These are phyloP conservation scores for Myotis pilosus DNA, from an alignment of 2,797 vertebrate species.

Conservation along the genomic window DNA sequence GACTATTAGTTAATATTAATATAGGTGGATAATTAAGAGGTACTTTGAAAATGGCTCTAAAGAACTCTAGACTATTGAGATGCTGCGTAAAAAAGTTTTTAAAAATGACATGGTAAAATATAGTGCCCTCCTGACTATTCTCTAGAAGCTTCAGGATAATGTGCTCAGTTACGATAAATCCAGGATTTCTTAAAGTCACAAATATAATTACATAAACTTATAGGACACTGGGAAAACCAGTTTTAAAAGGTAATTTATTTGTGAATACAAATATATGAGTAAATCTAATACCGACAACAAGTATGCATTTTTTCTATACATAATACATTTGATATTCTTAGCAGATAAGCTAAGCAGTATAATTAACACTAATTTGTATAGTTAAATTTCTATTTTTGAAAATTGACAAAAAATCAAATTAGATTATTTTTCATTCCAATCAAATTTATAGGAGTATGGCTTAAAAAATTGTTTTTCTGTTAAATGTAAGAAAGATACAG, in stretches of 20 bases:
- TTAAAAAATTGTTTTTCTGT: not conserved
- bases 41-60: conserved; percentile 16
- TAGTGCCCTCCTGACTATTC: not conserved
- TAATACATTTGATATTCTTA: not conserved
- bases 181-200: not conserved
- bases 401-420: not conserved
- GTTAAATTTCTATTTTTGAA: not conserved
- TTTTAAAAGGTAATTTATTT: not conserved
- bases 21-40: not conserved
- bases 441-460: not conserved
- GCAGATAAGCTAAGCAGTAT: not conserved
- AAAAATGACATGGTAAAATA: not conserved
- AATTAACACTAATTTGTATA: not conserved
- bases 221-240: not conserved
- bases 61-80: not conserved
- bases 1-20: conserved; percentile 26
- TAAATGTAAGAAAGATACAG: not conserved
- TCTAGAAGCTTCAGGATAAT: not conserved
- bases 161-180: not conserved
- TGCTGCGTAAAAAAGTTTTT: not conserved
- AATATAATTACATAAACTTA: not conserved
- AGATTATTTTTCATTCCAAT: not conserved
- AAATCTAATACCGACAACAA: not conserved
- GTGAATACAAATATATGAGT: not conserved
- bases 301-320: not conserved